Base-by-base conservation (phyloP, 2,113 vertebrate genomes). In the Pygoscelis antarcticus region DNA sequence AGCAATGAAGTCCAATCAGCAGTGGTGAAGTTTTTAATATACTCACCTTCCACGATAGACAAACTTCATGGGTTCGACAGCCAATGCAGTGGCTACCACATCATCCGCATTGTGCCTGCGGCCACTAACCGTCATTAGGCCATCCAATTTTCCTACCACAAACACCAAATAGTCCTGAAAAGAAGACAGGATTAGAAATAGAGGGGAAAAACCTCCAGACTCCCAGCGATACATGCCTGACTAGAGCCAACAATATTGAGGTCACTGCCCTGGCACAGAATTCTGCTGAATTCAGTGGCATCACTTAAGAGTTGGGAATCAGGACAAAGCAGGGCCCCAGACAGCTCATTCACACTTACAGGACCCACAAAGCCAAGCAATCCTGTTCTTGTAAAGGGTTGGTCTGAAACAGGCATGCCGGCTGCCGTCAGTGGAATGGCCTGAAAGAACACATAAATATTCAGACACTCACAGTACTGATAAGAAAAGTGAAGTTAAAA, bases 1-100 rank as follows among this genome's bases (percentile, higher is more conserved):
- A 81, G 27, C 27, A 74, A 71, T 9, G 13, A 82, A 69, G 82
- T 42, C 27, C 49, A 61, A 0, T 7, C 25, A 82, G n/a, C 17
- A 87, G 52, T 8, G 11, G 3, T 89, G 22, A 76, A 65, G 8
- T 44, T 85, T 82, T 77, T 55, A 69, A 70, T 6, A 54, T 23
- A 91, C 98, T 98, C 98, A 99, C 99, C 99, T 99, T 95, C 99
- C 99, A 94, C 99, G 98, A 97, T 99, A 99, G 65, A 99, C 99
- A 98, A 99, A 99, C 97, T 99, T 99, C 99, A 99, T 99, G 81
- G 99, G 99, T 79, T 99, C 99, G 20, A 99, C 99, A 3, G 99
- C 99, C 96, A 99, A 92, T 0, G 99, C 99, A 0, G 99, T 99
- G 90, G 99, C 99, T 60, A 99, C 99, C 10, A 99, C 98, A 29